phyloP scores from a whole-genome alignment of 2,797 vertebrate genomes.

The Acanthis flammea region DNA sequence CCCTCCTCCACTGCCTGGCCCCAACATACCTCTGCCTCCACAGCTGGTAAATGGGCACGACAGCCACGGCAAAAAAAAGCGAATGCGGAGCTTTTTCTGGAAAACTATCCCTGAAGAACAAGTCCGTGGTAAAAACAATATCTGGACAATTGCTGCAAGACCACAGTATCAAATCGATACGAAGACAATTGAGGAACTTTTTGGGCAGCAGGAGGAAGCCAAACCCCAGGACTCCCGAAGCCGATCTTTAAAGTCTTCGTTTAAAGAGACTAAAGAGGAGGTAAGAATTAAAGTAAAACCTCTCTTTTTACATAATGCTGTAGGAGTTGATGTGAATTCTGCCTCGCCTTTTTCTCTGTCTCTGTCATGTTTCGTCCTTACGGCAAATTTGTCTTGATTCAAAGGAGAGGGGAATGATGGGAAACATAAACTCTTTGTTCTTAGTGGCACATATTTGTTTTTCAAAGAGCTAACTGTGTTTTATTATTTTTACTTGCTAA shows the following conservation, averaged over 20 bases:
- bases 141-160: constrained; percentile 91
- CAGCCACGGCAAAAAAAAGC: constrained; percentile 83
- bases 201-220: constrained; percentile 93
- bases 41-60: constrained; percentile 72
- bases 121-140: constrained; percentile 92
- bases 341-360: not conserved
- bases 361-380: not conserved
- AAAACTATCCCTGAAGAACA: constrained; percentile 97
- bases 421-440: not conserved
- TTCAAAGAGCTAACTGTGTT: not conserved
- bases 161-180: constrained; percentile 92
- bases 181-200: constrained; percentile 93
- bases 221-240: constrained; percentile 52
- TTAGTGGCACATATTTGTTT: not conserved
- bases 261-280: constrained; percentile 90
- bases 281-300: constrained; percentile 72
- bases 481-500: constrained; percentile 3
- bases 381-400: not conserved
- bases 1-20: constrained; percentile 67
- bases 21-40: constrained; percentile 48
- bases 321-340: not conserved
- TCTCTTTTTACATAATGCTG: not conserved
- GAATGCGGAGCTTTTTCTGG: constrained; percentile 96
- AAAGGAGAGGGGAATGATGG: not conserved
- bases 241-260: constrained; percentile 77